Conservation (phyloP, 2,113 vertebrate species). For the Crotalus tigris region DNA sequence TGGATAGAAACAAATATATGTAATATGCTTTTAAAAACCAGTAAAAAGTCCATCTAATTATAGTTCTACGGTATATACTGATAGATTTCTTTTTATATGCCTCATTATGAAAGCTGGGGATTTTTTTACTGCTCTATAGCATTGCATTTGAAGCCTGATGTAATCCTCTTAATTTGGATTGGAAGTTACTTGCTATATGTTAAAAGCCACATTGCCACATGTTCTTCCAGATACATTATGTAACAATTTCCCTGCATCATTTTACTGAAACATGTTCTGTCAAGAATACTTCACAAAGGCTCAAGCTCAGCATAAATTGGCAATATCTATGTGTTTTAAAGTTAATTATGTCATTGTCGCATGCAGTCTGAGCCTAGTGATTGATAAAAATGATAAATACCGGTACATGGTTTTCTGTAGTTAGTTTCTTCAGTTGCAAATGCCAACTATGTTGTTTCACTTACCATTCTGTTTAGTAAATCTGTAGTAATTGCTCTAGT, state of each 20-base stretch:
- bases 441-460: neutral
- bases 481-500: constrained; percentile 5
- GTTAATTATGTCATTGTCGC: neutral
- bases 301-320: neutral
- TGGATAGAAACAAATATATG: neutral
- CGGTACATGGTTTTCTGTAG: neutral
- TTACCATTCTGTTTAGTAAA: neutral
- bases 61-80: neutral
- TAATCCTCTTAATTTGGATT: neutral
- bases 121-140: neutral
- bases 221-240: neutral
- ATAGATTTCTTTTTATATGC: neutral
- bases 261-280: neutral
- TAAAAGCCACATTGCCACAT: neutral
- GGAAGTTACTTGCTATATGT: neutral
- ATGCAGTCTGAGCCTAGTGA: neutral
- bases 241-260: neutral
- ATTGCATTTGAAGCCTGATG: neutral
- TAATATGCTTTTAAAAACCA: constrained; percentile 2
- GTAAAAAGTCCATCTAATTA: neutral
- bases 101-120: neutral
- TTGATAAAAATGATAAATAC: neutral
- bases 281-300: neutral
- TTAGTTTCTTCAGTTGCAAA: neutral
- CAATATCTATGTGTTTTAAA: neutral